Percentiles rank a stretch among this genome's conserved stretches.
Evolutionary conservation across 2,888 invertebrate genomes (phyloP).

Genomic region (Cantharis rufa): DNA sequence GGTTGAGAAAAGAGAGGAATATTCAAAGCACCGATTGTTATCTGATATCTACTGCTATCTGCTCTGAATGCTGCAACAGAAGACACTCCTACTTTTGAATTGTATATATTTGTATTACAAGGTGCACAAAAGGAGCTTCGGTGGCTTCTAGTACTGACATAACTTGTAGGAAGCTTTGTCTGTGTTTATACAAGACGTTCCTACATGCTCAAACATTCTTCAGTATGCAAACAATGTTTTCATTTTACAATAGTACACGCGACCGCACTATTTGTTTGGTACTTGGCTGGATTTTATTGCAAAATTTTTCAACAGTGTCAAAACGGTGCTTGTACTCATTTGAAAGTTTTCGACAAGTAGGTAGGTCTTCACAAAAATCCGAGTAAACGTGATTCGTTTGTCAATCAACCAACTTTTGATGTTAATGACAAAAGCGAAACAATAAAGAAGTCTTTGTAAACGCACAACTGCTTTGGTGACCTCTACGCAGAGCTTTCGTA

Average conservation of each 20-base stretch:
- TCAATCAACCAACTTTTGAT: background rate
- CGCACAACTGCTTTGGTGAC: background rate
- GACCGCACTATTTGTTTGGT: constrained; percentile 23
- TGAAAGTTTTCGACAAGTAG: background rate
- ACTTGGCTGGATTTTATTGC: constrained; percentile 9
- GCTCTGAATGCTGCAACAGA: constrained; percentile 33
- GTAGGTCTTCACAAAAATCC: background rate
- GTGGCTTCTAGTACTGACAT: constrained; percentile 28
- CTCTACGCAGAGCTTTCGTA: background rate
- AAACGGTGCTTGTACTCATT: background rate
- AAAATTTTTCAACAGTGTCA: constrained; percentile 1
- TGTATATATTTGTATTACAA: constrained; percentile 35
- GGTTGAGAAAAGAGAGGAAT: constrained; percentile 23
- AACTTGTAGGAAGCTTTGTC: constrained; percentile 31
- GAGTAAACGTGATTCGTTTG: background rate
- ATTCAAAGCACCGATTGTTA: constrained; percentile 37
- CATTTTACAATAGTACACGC: constrained; percentile 17
- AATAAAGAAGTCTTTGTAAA: background rate
- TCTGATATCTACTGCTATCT: constrained; percentile 38
- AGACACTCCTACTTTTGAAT: constrained; percentile 33
- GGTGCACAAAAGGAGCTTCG: constrained; percentile 25
- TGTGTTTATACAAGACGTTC: constrained; percentile 32
- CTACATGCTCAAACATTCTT: constrained; percentile 28
- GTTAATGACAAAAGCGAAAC: background rate
- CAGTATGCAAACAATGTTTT: constrained; percentile 33